These are phyloP conservation scores for Marmota monax DNA, from an alignment of 2,113 vertebrate genomes.

Conservation along the genomic window DNA sequence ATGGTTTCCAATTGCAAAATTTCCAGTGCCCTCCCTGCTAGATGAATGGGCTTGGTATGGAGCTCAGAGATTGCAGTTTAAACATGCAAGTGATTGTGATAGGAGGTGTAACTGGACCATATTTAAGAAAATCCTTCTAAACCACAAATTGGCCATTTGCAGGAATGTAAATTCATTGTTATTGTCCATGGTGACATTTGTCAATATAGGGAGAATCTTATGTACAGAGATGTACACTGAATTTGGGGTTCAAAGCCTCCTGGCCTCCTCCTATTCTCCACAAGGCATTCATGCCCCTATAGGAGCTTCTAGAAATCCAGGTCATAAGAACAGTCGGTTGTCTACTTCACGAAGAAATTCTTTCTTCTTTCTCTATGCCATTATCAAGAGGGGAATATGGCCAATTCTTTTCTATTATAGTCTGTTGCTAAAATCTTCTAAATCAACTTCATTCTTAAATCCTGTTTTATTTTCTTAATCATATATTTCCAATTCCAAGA, in stretches of 20 bases:
- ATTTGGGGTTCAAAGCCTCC: neutral
- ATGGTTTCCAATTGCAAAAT: neutral
- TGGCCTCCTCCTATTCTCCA: neutral
- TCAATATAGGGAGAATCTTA: no score
- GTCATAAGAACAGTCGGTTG: neutral
- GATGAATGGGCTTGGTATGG: neutral
- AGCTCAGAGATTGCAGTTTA: neutral
- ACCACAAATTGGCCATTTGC: neutral
- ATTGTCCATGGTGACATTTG: neutral
- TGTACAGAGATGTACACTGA: neutral
- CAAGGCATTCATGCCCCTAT: neutral
- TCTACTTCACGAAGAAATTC: neutral
- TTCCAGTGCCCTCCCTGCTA: neutral
- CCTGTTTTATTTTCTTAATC: neutral
- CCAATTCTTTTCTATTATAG: neutral
- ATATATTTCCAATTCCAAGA: conserved; percentile 12
- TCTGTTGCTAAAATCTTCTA: neutral
- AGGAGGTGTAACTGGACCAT: neutral
- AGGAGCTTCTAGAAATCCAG: neutral
- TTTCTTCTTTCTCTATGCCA: neutral
- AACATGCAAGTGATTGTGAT: neutral
- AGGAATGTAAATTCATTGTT: neutral
- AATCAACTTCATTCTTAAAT: conserved; percentile 7
- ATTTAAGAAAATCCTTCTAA: neutral
- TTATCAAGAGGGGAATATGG: neutral